A percentile compares a stretch with the other conserved stretches of the same genome.
Conservation (phyloP, 1,140 invertebrate species). For the Anastatus disparis region DNA sequence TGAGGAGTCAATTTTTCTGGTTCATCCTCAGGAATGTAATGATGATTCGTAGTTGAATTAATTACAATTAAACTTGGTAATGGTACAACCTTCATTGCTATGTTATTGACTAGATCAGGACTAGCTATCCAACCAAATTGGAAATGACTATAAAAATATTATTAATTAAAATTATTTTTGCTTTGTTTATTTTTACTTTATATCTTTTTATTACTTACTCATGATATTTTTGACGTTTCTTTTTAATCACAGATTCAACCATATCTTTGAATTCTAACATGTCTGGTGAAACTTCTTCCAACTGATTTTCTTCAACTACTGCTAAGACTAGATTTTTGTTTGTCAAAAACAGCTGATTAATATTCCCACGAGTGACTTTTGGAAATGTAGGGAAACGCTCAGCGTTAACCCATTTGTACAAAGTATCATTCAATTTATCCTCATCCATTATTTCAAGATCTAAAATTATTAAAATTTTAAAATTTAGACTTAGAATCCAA, state of each 20-base stretch:
- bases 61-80: conserved; percentile 89
- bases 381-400: conserved; percentile 93
- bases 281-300: conserved; percentile 81
- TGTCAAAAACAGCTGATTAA: conserved; percentile 84
- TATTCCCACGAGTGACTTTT: conserved; percentile 85
- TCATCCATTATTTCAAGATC: conserved; percentile 64
- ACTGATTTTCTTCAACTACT: conserved; percentile 88
- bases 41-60: conserved; percentile 89
- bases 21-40: conserved; percentile 89
- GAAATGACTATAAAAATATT: conserved; percentile 70
- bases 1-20: conserved; percentile 81
- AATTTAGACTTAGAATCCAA: neutral
- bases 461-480: conserved; percentile 40
- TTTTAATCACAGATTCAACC: conserved; percentile 84
- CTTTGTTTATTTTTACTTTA: neutral
- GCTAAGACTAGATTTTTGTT: conserved; percentile 88
- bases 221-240: conserved; percentile 82
- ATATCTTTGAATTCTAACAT: conserved; percentile 87
- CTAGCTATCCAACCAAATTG: conserved; percentile 94
- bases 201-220: conserved; percentile 64
- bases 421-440: conserved; percentile 72
- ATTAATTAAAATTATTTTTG: conserved; percentile 2
- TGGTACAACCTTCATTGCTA: conserved; percentile 85
- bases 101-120: conserved; percentile 88
- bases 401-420: conserved; percentile 87